Conservation (phyloP, 2,888 invertebrate genomes). For the Teinopalpus imperialis region DNA sequence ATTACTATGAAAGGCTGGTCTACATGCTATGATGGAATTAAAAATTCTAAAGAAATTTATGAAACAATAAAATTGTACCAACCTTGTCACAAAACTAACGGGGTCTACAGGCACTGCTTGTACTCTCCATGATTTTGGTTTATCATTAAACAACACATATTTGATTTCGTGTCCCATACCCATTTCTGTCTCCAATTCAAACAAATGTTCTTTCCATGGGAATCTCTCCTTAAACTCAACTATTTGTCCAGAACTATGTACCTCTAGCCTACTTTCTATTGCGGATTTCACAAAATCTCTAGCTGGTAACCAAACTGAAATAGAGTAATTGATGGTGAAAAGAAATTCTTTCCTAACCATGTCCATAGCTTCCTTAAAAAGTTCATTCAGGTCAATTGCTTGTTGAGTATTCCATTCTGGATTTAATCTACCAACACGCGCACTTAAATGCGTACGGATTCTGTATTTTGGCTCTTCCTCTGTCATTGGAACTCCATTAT, state of each 20-base stretch:
- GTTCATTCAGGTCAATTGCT: slow-evolving; percentile 74
- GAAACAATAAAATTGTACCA: slow-evolving; percentile 27
- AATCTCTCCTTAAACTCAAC: slow-evolving; percentile 86
- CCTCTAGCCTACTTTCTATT: slow-evolving; percentile 84
- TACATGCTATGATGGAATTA: too few species aligned
- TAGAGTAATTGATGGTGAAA: slow-evolving; percentile 83
- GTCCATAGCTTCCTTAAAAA: slow-evolving; percentile 90
- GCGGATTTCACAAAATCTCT: slow-evolving; percentile 88
- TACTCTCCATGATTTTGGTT: slow-evolving; percentile 87
- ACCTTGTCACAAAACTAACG: slow-evolving; percentile 87
- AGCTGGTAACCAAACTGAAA: slow-evolving; percentile 93
- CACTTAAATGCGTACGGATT: slow-evolving; percentile 90
- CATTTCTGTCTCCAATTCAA: slow-evolving; percentile 89
- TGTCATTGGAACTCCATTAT: slow-evolving; percentile 96
- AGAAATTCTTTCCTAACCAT: slow-evolving; percentile 91
- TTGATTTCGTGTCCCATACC: slow-evolving; percentile 84
- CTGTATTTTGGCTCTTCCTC: slow-evolving; percentile 87
- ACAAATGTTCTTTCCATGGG: slow-evolving; percentile 97
- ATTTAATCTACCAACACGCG: slow-evolving; percentile 89
- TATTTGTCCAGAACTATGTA: slow-evolving; percentile 91
- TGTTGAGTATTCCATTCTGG: slow-evolving; percentile 90
- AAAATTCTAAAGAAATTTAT: too few species aligned
- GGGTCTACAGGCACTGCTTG: slow-evolving; percentile 89
- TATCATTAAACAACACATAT: slow-evolving; percentile 87
- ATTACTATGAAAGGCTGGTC: too few species aligned